Conservation (phyloP, 2,797 vertebrate species). For the Gobionotothen gibberifrons region DNA sequence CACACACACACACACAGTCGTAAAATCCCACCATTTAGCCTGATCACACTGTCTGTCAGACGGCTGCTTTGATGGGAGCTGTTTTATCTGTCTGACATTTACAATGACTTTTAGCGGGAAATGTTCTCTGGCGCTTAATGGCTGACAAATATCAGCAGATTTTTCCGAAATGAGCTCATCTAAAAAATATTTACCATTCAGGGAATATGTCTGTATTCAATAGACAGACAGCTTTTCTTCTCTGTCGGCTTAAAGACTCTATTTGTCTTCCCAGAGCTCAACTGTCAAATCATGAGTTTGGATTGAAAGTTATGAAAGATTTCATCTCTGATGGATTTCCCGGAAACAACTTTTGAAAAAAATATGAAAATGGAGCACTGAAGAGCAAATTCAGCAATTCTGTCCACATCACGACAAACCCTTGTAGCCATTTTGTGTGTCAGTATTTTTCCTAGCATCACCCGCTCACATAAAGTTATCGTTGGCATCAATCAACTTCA, state of each 20-base stretch:
- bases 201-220: conserved; percentile 15
- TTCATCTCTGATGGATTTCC: conserved; percentile 28
- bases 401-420: conserved; percentile 46
- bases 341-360: conserved; percentile 27
- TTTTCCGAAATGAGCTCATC: conserved; percentile 44
- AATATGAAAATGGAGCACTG: conserved; percentile 27
- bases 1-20: conserved; percentile 3
- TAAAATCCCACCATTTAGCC: conserved; percentile 49
- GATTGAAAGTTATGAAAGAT: conserved; percentile 35
- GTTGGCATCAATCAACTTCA: conserved; percentile 61
- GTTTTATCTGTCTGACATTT: conserved; percentile 78
- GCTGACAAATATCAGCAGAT: conserved; percentile 58
- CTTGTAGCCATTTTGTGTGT: conserved; percentile 58
- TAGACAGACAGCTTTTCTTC: conserved; percentile 1
- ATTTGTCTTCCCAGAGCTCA: conserved; percentile 22
- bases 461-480: conserved; percentile 59
- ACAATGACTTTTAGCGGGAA: conserved; percentile 63
- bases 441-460: conserved; percentile 53
- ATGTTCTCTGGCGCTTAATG: conserved; percentile 45
- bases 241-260: conserved; percentile 7
- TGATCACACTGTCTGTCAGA: conserved; percentile 62
- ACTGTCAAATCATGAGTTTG: conserved; percentile 27
- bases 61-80: conserved; percentile 34
- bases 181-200: conserved; percentile 39
- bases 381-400: conserved; percentile 61